A percentile compares a stretch with the other conserved stretches of the same genome.
phyloP scores from a whole-genome alignment of 2,113 vertebrate genomes.

The human region DNA sequence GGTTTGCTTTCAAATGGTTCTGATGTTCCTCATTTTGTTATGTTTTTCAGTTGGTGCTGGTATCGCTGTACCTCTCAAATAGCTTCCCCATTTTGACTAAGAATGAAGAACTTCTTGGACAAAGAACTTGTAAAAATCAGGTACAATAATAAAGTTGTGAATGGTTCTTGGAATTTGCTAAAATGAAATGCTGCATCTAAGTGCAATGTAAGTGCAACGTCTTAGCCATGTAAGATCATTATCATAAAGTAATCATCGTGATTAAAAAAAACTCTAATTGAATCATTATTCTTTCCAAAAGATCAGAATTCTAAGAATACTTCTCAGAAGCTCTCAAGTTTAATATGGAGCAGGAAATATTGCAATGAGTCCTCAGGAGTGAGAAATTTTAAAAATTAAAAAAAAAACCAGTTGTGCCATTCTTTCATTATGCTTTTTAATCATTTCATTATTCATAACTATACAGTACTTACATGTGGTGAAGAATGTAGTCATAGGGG shows the following conservation, averaged over 20 bases:
- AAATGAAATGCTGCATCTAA: constrained; percentile 72
- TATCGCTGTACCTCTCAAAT: constrained; percentile 45
- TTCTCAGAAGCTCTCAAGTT: constrained; percentile 74
- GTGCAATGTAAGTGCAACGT: constrained; percentile 52
- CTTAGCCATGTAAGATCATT: constrained; percentile 70
- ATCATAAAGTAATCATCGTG: constrained; percentile 74
- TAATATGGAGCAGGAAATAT: constrained; percentile 71
- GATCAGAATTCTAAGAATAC: constrained; percentile 73
- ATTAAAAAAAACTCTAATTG: constrained; percentile 73
- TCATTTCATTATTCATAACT: constrained; percentile 69
- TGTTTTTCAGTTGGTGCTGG: constrained; percentile 40
- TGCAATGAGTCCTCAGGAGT: constrained; percentile 67
- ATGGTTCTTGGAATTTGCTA: constrained; percentile 70
- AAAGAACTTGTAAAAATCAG: constrained; percentile 66
- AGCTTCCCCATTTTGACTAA: constrained; percentile 36
- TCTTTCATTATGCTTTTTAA: constrained; percentile 68
- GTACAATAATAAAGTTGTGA: constrained; percentile 69
- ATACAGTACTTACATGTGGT: constrained; percentile 46
- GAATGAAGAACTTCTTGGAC: constrained; percentile 64
- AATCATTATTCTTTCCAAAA: constrained; percentile 77
- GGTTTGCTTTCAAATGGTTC: constrained; percentile 43
- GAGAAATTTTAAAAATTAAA: constrained; percentile 14
- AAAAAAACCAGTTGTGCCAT: constrained; percentile 30
- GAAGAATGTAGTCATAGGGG: constrained; percentile 49
- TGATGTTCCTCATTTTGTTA: constrained; percentile 46